Evolutionary conservation across 64 coral and sea anemone species (phyloP), one percentile per base, ranked within the genome.

Genomic region (Stichodactyla helianthus): DNA sequence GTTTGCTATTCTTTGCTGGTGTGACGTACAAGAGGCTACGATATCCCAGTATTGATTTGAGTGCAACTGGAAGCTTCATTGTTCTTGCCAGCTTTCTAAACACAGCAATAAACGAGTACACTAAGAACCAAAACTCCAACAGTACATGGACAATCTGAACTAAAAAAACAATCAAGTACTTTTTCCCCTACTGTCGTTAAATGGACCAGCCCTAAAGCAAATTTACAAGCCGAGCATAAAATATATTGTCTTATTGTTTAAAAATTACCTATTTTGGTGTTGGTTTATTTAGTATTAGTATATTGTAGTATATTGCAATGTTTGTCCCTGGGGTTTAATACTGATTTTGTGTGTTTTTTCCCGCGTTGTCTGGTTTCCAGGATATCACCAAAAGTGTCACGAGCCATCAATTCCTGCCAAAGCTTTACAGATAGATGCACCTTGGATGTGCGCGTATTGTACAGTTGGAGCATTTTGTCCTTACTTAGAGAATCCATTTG

Each of bases 371-470:
- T 81, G 35, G 52, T 85, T 86, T 68, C 53, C 71, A 92, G 90
- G 90, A 22, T 92, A 92, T 83, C 90, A 92, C 54, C 90, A 92
- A 59, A 53, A 87, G 85, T 92, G 90, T 74, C 90, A 92, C 50
- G 84, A 92, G 5, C 90, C 90, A 14, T 16, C 84, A 51, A 92
- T 92, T 6, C 90, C 90, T 4, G 90, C 77, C 6, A 86, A 86
- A 82, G 90, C 90, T 17, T 15, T 92, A 82, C 84, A 92, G 17
- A 63, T 87, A 10, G 90, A 92, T 82, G 90, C 77, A 50, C 90
- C 90, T n/a, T 92, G 90, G 90, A 92, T 92, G 90, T 92, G 90
- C 54, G 79, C 65, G 53, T 92, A 92, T 27, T 92, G 90, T 83
- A 87, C 90, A 6, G 86, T 92, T 16, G 90, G 90, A 62, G 90